Evolutionary conservation across 2,113 vertebrate species (phyloP), one percentile per base, ranked within the genome.

Genomic region (Forbesichthys agassizii): DNA sequence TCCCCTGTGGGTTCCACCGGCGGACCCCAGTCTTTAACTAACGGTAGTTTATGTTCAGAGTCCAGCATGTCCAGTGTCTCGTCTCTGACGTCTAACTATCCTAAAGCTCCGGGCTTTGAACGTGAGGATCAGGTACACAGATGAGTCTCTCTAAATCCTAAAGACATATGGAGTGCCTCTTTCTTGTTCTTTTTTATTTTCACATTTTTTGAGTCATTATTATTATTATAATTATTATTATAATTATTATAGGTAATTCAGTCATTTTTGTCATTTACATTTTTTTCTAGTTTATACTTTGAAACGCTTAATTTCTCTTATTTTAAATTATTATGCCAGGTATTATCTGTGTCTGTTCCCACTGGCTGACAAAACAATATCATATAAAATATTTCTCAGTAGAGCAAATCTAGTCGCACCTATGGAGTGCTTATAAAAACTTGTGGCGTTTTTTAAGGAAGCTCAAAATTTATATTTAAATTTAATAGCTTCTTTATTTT

Each of bases 51-150:
- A 89, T 94, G 93, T 92, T 94, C 92, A 84, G 93, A 94, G 75
- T 93, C 92, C 82, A 88, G 83, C 84, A 86, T 91, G 57, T 92
- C 93, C 88, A 90, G 85, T 88, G 90, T 94, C 84, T 92, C 92
- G 66, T 93, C 92, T 89, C 92, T 92, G 82, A 92, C 83, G 78
- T 89, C 90, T 90, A 91, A 90, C 88, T 95, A 94, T 92, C 92
- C 93, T 60, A 94, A 91, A 92, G 94, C 94, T 85, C 94, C 94
- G 72, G 94, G 94, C 80, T 95, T 93, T 93, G 94, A 95, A 90
- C 92, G 93, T 75, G 94, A 93, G 88, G 94, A 95, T 88, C 94
- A 94, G 94, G 94, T 95, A 94, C 84, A 91, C 56, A 77, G 82
- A 85, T 69, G 81, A 65, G 78, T 86, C 78, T 90, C 69, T 84